Base-by-base conservation (phyloP, 2,888 invertebrate species). In the Laspeyria flexula region DNA sequence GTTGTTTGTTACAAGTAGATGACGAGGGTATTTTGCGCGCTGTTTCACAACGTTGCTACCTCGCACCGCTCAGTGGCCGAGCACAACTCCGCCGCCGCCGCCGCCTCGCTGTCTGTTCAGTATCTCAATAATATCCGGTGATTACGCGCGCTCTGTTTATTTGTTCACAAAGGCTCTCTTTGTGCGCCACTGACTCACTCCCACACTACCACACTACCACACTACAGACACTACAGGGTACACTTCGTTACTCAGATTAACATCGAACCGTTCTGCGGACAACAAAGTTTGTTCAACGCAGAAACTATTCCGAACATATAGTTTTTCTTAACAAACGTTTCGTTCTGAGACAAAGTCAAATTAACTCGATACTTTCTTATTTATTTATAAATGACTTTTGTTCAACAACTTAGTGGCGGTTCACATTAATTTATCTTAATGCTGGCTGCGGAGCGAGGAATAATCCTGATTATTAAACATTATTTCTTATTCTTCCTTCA, bases 91-190 rank as follows among this genome's bases (percentile, higher is more conserved):
- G n/a, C n/a, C n/a, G n/a, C n/a, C n/a, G n/a, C n/a, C n/a, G n/a
- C n/a, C 27, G n/a, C 27, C 0, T 30, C 30, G 7, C 3, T 6
- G 4, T 25, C 21, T 10, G 42, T n/a, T 6, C 31, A 25, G 33
- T 33, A 31, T 31, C 43, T 43, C 34, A 18, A 43, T 43, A 27
- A 35, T 34, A 43, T 27, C 43, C 34, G 16, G 12, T 43, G 27
- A 43, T 43, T 43, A 34, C 15, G 23, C 15, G 13, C 42, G 12
- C 33, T 30, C 16, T 2, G 34, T 27, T 35, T 43, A 25, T 43
- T 43, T 43, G 43, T 27, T 43, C 16, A 43, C 34, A 43, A 43
- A 34, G 34, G 12, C n/a, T 11, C 11, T 27, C 43, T 35, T 34
- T 43, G 43, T 34, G 33, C 9, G 3, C 12, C 6, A 11, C n/a